Base-by-base conservation (phyloP, 2,888 invertebrate species). In the Caenorhabditis sulstoni region DNA sequence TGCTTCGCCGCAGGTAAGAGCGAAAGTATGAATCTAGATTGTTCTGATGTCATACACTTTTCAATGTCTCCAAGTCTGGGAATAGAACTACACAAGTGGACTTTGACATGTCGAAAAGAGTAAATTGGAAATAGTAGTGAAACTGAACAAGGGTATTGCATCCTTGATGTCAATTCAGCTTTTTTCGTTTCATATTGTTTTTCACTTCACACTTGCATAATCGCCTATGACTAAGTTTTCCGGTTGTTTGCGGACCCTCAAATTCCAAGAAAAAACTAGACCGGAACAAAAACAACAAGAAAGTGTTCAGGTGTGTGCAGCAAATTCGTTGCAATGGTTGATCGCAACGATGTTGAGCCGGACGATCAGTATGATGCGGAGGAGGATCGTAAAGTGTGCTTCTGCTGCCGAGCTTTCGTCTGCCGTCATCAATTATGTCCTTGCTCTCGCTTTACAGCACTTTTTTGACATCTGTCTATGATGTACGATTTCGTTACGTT, bases 371-470 rank as follows among this genome's bases (percentile, higher is more conserved):
- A 68, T 5, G 75, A 68, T 16, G 47, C 37, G 20, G 80, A 76
- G 29, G 80, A 80, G 20, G 50, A 59, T 50, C 68, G 73, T 16
- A 80, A 79, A 64, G 66, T 84, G 37, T 85, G 85, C 68, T 85
- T 85, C 64, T 85, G 85, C 50, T 85, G 85, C 57, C 61, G 85
- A 39, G 81, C 85, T 14, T 85, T 82, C 61, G 82, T 84, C 16
- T 85, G 85, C 55, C 83, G 82, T 41, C 84, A 85, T 70, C 85
- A 85, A 70, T 61, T 82, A 61, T 85, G 85, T 37, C 85, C 85
- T 9, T 85, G 85, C 62, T 82, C 85, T 4, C 79, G 81, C 45
- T 85, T 82, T 55, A 75, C 77, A 4, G 81, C 81, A 16, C 68
- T 81, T n/a, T 81, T 79, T 41, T 74, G 35, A 78, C 58, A n/a